Evolutionary conservation across 2,113 vertebrate species (phyloP).

Genomic region (Piaya cayana): DNA sequence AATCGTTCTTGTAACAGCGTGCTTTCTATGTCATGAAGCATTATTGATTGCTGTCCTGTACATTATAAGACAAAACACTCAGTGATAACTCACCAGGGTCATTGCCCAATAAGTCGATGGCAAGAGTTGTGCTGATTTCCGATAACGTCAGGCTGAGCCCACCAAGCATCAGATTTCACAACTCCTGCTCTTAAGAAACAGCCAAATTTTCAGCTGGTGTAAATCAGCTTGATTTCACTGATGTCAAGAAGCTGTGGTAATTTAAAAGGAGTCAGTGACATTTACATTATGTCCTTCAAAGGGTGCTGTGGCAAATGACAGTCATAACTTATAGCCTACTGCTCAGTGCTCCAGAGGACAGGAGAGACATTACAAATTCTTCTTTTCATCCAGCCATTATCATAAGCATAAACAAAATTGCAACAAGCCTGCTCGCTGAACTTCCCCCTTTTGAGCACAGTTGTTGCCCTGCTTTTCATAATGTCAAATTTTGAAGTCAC

Average conservation of each 20-base stretch:
- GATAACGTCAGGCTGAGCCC: neutral
- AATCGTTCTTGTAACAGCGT: conserved; percentile 11
- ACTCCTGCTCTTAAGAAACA: neutral
- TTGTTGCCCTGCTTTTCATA: neutral
- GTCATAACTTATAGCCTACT: neutral
- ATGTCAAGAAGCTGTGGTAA: neutral
- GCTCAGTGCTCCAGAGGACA: neutral
- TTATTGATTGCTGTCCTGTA: conserved; percentile 13
- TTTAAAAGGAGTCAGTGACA: conserved; percentile 34
- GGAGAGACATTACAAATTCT: neutral
- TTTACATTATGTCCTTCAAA: conserved; percentile 19
- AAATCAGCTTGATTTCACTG: conserved; percentile 19
- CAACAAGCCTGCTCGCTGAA: neutral
- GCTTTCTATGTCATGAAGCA: conserved; percentile 16
- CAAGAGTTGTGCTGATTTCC: neutral
- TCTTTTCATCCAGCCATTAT: neutral
- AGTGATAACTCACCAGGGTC: neutral
- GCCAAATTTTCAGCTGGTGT: neutral
- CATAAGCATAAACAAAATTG: neutral
- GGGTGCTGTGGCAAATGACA: neutral
- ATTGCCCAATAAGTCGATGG: conserved; percentile 38
- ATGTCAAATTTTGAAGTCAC: accelerated
- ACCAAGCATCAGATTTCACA: neutral
- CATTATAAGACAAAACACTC: neutral
- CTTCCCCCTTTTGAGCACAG: neutral